phyloP scores from a whole-genome alignment of 2,888 invertebrate genomes.

The Mimachlamys varia region DNA sequence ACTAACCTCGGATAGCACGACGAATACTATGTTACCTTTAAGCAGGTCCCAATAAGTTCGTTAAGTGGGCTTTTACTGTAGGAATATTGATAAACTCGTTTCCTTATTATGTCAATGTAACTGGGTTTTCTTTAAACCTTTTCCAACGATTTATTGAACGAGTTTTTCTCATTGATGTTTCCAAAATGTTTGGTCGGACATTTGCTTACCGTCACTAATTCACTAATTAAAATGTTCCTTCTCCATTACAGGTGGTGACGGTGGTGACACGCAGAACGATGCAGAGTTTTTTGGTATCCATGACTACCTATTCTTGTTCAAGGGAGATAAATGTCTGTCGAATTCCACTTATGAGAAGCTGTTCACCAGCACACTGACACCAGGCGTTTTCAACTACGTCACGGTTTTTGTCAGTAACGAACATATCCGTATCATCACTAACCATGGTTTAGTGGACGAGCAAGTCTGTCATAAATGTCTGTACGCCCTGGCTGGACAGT shows the following conservation, averaged over 20 bases:
- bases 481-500: not conserved
- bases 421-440: not conserved
- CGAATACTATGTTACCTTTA: too few relatives aligned
- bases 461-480: not conserved
- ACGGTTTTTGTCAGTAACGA: slow-evolving; percentile 4
- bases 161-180: too few relatives aligned
- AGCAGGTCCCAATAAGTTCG: too few relatives aligned
- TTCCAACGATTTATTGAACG: too few relatives aligned
- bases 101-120: too few relatives aligned
- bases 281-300: not conserved
- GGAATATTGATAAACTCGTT: too few relatives aligned
- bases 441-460: not conserved
- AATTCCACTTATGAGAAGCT: not conserved
- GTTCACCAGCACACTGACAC: not conserved
- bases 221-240: too few relatives aligned
- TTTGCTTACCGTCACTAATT: not conserved
- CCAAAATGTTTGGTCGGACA: not conserved
- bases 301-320: not conserved
- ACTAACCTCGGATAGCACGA: too few relatives aligned
- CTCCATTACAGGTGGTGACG: not conserved
- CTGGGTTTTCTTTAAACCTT: too few relatives aligned
- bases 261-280: not conserved
- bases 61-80: not conserved
- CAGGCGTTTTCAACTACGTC: not conserved
- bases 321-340: not conserved